Evolutionary conservation across 2,797 vertebrate genomes (phyloP).

Genomic region (Pagetopsis macropterus): DNA sequence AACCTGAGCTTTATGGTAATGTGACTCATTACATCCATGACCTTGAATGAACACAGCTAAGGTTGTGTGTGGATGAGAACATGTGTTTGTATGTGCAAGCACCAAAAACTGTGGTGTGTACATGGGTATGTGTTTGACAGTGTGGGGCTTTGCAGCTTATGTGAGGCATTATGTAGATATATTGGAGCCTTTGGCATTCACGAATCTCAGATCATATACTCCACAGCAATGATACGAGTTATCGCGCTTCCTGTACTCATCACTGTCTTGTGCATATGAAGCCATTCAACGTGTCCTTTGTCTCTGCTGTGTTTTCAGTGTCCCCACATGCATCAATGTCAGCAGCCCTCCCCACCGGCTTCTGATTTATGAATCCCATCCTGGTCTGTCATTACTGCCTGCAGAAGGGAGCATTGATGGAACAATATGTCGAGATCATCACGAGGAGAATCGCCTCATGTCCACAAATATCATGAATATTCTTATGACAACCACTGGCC

Average conservation of each 20-base stretch:
- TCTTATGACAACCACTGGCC: conserved; percentile 65
- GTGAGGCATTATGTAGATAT: conserved; percentile 28
- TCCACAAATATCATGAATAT: conserved; percentile 71
- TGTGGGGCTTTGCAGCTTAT: not conserved
- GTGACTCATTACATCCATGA: conserved; percentile 32
- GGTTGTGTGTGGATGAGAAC: not conserved
- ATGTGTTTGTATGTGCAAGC: not conserved
- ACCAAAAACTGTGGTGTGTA: not conserved
- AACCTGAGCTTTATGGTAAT: conserved; percentile 48
- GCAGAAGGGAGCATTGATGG: conserved; percentile 72
- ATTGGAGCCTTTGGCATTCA: conserved; percentile 31
- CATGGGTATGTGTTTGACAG: not conserved
- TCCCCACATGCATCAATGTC: conserved; percentile 72
- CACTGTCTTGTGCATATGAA: conserved; percentile 50
- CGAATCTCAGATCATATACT: conserved; percentile 12
- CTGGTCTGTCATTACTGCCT: conserved; percentile 71
- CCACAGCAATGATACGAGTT: conserved; percentile 25
- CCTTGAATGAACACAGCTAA: conserved; percentile 33
- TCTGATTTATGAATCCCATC: conserved; percentile 78
- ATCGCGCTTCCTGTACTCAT: conserved; percentile 34
- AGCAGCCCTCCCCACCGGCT: conserved; percentile 52
- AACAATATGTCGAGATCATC: conserved; percentile 70
- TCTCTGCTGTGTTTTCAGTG: conserved; percentile 61
- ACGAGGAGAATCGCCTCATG: conserved; percentile 58
- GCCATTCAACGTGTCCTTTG: conserved; percentile 56